Conservation (phyloP, 2,113 vertebrate genomes). For the Campylomormyrus numenius region DNA sequence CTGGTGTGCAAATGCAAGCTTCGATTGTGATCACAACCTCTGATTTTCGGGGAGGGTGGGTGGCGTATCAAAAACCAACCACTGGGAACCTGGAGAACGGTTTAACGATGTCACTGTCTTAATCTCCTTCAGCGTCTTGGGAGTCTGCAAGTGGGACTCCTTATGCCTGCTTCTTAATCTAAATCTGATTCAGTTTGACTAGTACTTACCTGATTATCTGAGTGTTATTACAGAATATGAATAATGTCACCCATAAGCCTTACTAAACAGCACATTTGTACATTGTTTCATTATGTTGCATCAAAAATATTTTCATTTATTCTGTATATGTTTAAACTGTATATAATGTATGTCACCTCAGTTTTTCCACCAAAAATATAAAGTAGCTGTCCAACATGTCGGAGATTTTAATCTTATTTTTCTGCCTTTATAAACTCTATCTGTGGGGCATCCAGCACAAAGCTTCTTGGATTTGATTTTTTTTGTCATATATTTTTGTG, state of each 20-base stretch:
- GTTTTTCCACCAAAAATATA: background rate
- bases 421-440: background rate
- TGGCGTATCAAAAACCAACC: constrained; percentile 22
- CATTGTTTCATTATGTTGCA: background rate
- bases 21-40: constrained; percentile 45
- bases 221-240: background rate
- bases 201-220: background rate
- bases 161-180: constrained; percentile 37
- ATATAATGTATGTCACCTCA: background rate
- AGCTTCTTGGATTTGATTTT: background rate
- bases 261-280: constrained; percentile 26
- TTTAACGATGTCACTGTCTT: constrained; percentile 5
- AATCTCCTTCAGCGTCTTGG: constrained; percentile 29
- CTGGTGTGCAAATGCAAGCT: constrained; percentile 56
- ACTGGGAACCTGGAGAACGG: constrained; percentile 20
- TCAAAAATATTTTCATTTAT: background rate
- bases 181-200: background rate
- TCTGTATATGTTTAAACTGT: background rate
- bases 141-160: constrained; percentile 23
- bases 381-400: background rate
- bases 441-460: background rate
- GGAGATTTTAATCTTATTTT: background rate
- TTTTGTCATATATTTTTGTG: background rate
- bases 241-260: constrained; percentile 52
- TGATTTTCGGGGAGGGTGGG: constrained; percentile 7